A percentile compares a stretch with the other conserved stretches of the same genome.
phyloP scores from a whole-genome alignment of 2,888 invertebrate genomes.

The Eurytoma adleriae region DNA sequence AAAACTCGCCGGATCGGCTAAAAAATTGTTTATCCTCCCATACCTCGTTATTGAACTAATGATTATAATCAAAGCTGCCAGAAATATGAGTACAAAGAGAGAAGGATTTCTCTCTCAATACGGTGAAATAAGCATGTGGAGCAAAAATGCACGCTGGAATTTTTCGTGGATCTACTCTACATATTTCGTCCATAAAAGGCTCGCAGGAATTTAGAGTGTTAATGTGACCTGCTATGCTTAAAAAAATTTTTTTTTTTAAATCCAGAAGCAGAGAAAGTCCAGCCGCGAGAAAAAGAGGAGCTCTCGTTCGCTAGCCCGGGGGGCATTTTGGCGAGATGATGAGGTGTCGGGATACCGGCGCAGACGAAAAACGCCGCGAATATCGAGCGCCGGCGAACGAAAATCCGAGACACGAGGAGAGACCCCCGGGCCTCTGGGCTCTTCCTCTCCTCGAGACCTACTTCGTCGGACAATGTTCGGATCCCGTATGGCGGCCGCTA shows the following conservation, averaged over 20 bases:
- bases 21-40: no score
- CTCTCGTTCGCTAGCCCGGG: neutral
- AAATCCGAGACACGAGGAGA: constrained; percentile 9
- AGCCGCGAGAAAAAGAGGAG: neutral
- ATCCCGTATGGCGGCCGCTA: neutral
- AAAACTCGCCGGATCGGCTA: no score
- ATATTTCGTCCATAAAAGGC: constrained; percentile 15
- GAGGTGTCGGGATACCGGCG: neutral
- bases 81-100: no score
- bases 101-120: no score
- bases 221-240: constrained; percentile 33
- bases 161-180: constrained; percentile 32
- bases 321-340: constrained; percentile 33
- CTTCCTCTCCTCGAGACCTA: constrained; percentile 24
- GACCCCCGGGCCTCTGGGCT: constrained; percentile 15
- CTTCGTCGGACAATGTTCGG: constrained; percentile 14
- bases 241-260: constrained; percentile 17
- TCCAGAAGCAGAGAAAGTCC: constrained; percentile 42
- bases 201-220: constrained; percentile 24
- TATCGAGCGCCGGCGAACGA: constrained; percentile 16
- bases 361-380: constrained; percentile 18
- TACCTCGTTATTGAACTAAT: no score
- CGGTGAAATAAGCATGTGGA: neutral
- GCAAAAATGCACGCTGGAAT: constrained; percentile 5
- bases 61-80: no score